phyloP scores from a whole-genome alignment of 53 echinoderm and acorn worm genomes.

The Patiria pectinifera region DNA sequence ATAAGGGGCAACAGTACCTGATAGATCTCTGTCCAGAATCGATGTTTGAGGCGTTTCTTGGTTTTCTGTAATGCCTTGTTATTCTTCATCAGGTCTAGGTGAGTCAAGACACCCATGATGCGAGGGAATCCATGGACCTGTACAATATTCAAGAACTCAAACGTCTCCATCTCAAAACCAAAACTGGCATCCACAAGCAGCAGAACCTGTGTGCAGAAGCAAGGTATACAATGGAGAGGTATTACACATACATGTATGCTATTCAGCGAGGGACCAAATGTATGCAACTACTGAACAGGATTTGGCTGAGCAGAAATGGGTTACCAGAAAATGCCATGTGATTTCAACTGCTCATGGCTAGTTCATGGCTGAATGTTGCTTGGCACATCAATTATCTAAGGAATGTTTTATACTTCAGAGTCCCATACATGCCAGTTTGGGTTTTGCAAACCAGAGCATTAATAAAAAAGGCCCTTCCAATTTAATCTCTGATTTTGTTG shows the following conservation, averaged over 20 bases:
- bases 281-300: no score
- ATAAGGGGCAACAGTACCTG: slow-evolving; percentile 64
- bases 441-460: no score
- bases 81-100: slow-evolving; percentile 92
- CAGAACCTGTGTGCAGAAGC: slow-evolving; percentile 67
- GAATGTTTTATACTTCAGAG: no score
- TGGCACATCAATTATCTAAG: no score
- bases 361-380: no score
- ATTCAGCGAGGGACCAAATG: background rate
- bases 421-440: no score
- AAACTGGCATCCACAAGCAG: slow-evolving; percentile 98
- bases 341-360: no score
- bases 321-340: no score
- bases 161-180: slow-evolving; percentile 99
- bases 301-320: no score
- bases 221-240: background rate
- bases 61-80: slow-evolving; percentile 96
- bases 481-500: no score
- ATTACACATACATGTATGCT: background rate
- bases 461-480: no score
- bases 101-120: slow-evolving; percentile 97
- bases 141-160: slow-evolving; percentile 97
- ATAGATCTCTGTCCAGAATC: slow-evolving; percentile 98
- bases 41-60: slow-evolving; percentile 94
- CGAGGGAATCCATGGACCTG: slow-evolving; percentile 96